These are phyloP conservation scores for Hyaena hyaena DNA, from an alignment of 2,113 vertebrate species.

Conservation along the genomic window DNA sequence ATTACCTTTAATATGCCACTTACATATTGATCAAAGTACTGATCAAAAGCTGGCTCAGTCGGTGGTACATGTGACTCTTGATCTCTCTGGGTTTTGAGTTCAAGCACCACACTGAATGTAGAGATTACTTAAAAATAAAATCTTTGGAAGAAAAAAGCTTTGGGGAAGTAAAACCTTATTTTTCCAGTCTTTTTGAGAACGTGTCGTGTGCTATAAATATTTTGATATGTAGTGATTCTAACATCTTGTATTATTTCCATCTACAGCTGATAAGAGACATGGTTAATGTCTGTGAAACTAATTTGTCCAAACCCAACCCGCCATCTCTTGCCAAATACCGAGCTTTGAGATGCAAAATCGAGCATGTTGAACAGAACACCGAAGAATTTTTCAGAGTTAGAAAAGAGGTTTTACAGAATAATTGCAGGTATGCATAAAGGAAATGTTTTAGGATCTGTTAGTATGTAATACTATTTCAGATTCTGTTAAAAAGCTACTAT, in stretches of 20 bases:
- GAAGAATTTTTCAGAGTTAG: constrained; percentile 85
- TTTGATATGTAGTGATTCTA: not conserved
- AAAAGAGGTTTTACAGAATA: constrained; percentile 75
- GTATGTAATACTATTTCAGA: not conserved
- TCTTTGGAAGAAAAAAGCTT: not conserved
- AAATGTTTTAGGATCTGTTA: not conserved
- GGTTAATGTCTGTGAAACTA: constrained; percentile 89
- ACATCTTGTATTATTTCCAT: constrained; percentile 38
- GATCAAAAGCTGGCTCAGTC: not conserved
- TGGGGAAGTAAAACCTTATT: not conserved
- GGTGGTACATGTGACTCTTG: not conserved
- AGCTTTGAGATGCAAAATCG: constrained; percentile 90
- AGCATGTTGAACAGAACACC: constrained; percentile 82
- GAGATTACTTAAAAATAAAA: not conserved
- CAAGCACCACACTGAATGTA: not conserved
- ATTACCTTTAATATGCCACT: not conserved
- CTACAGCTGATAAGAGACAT: constrained; percentile 91
- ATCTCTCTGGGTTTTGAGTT: not conserved
- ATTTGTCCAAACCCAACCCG: constrained; percentile 79
- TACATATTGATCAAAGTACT: not conserved
- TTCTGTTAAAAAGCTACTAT: not conserved
- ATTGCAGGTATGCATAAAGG: constrained; percentile 74
- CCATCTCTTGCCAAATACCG: constrained; percentile 90
- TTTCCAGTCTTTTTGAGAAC: constrained; percentile 29
- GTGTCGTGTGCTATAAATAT: not conserved